phyloP scores from a whole-genome alignment of 2,113 vertebrate genomes.

The Anser brachyrhynchus region DNA sequence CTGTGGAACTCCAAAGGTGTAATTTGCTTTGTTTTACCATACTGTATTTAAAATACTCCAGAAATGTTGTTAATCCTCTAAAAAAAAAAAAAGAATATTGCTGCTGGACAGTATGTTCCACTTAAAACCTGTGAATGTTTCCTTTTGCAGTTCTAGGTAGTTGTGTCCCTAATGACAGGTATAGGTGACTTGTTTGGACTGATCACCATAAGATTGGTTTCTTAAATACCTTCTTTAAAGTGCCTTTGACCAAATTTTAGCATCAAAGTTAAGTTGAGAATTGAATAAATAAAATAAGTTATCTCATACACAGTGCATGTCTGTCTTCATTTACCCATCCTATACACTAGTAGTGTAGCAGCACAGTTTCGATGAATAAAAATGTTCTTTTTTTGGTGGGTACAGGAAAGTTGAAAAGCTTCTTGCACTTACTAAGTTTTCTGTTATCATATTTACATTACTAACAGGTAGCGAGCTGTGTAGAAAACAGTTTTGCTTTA shows the following conservation, averaged over 20 bases:
- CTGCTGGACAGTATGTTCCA: conserved; percentile 62
- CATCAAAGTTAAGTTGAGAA: conserved; percentile 60
- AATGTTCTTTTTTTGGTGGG: not conserved
- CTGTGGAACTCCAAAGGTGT: conserved; percentile 33
- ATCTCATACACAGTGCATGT: not conserved
- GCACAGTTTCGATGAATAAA: not conserved
- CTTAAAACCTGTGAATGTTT: conserved; percentile 55
- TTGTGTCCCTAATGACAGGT: not conserved
- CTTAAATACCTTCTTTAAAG: conserved; percentile 60
- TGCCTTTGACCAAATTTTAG: conserved; percentile 69
- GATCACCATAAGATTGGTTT: conserved; percentile 46
- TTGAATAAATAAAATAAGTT: conserved; percentile 68
- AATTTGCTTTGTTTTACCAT: conserved; percentile 25
- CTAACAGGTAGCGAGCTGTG: not conserved
- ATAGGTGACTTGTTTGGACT: conserved; percentile 32
- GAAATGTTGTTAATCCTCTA: conserved; percentile 9
- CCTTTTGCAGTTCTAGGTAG: not conserved
- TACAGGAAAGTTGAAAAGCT: not conserved
- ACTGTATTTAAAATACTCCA: conserved; percentile 31
- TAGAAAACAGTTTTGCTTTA: not conserved
- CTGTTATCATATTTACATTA: not conserved
- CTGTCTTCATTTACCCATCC: conserved; percentile 32
- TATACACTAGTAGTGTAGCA: not conserved
- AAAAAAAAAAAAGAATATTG: not conserved
- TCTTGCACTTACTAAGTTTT: not conserved